Evolutionary conservation across 2,797 vertebrate genomes (phyloP), one percentile per base, ranked within the genome.

Genomic region (Spinus olivaceus): DNA sequence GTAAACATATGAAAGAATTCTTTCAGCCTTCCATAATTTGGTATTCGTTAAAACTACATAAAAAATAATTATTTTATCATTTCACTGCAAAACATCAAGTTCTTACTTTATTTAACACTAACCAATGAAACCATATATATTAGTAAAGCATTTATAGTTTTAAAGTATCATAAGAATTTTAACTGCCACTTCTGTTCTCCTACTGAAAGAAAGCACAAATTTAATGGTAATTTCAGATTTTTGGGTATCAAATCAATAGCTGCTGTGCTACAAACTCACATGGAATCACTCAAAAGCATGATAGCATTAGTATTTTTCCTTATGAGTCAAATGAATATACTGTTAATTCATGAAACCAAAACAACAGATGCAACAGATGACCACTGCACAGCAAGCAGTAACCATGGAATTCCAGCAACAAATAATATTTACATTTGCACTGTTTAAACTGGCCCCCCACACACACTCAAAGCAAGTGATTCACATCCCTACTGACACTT

Each of bases 341-440:
- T 82, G 70, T 93, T 97, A 92, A 94, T 88, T 76, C 92, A 95
- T 50, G 76, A 93, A 71, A 96, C 18, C 86, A 79, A 92, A 89
- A 95, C 67, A 87, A 69, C 69, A 95, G 92, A 94, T 90, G 88
- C 67, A 87, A 69, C 69, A 95, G 92, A 94, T 90, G 88, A 96
- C 44, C 8, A 16, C 67, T 77, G 78, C 71, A 66, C 81, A 92
- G 81, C 86, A 82, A 94, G 86, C 22, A 56, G 53, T 27, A 59
- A 92, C 65, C 77, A 85, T 0, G 7, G 66, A 88, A 93, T 93
- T 88, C 71, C 60, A 93, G 60, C 82, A 92, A 73, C 49, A 90
- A 94, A 92, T 93, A 95, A 94, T 91, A 97, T 95, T 93, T 90
- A 92, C 65, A 73, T 81, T 92, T 44, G 63, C 4, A 2, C 59